Percentiles rank a stretch among this genome's conserved stretches.
These are phyloP conservation scores for Sminthopsis crassicaudata DNA, from an alignment of 2,113 vertebrate genomes.

Conservation along the genomic window DNA sequence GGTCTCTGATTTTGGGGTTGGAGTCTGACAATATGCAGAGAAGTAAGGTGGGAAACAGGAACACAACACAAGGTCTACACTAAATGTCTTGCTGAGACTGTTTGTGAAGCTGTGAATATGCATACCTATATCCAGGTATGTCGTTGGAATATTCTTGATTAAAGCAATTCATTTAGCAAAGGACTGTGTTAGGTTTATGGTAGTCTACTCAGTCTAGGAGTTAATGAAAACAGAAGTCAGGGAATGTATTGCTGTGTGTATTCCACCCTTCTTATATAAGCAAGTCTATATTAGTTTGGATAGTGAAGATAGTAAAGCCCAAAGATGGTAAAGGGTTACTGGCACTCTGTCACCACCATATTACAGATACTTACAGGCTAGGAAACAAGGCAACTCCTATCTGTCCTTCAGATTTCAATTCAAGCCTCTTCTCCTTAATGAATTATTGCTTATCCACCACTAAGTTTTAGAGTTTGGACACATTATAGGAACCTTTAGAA, in stretches of 20 bases:
- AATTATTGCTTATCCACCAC: too few relatives aligned
- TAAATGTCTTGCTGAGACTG: not conserved
- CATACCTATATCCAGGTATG: not conserved
- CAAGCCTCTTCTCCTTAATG: too few relatives aligned
- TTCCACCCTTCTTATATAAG: not conserved
- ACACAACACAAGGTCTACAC: not conserved
- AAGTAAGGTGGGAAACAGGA: not conserved
- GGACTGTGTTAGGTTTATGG: not conserved
- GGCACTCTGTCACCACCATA: too few relatives aligned
- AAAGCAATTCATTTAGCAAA: not conserved
- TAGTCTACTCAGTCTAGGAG: not conserved
- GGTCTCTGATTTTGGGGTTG: not conserved
- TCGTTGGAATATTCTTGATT: not conserved
- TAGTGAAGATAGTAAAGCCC: too few relatives aligned
- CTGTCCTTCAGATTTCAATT: too few relatives aligned
- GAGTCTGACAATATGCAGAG: fast-evolving
- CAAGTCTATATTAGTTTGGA: too few relatives aligned
- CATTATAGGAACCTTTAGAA: too few relatives aligned
- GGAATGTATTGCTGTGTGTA: not conserved
- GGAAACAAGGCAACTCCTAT: too few relatives aligned
- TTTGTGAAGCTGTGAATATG: fast-evolving
- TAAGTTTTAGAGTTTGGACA: too few relatives aligned
- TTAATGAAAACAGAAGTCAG: not conserved
- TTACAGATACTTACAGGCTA: too few relatives aligned
- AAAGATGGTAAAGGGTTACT: too few relatives aligned